Base-by-base conservation (phyloP, 2,888 invertebrate species). In the Drosophila ezoana region DNA sequence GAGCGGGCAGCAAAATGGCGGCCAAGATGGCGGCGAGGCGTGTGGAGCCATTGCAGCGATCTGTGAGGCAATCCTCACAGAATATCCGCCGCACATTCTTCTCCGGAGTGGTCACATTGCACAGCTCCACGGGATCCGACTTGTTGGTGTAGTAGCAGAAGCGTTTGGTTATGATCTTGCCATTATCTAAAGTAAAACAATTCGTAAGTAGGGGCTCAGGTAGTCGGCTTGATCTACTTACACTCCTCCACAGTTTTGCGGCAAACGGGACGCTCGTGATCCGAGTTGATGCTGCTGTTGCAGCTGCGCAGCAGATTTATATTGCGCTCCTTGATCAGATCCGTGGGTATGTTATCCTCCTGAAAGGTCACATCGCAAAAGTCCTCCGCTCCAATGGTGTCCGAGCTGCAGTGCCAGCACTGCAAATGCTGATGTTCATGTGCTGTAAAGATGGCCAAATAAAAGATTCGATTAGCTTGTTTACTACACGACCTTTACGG, bases 91-190 rank as follows among this genome's bases (percentile, higher is more conserved):
- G 75, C 8, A 90, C 89, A 70, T 81, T 91, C 61, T 89, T 90
- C 67, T 91, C 91, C 38, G 90, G 88, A 11, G 60, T 72, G 23
- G 89, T 78, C 47, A 90, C 77, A 33, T 83, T 84, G 79, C 91
- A 91, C 28, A 86, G 78, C 33, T 90, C 82, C 52, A 91, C 59
- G 0, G 90, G 79, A 68, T 92, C 91, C 16, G 91, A 90, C 56
- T 91, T 91, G 63, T 91, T 91, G 78, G 91, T 91, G 69, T 91
- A 92, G 74, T 91, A 92, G 59, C 91, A 91, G 71, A 90, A 92
- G 20, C 91, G 92, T 54, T 91, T 92, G 9, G 90, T 90, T 0
- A 90, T 67, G 0, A 68, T 57, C 48, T 90, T 86, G 44, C 91
- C 92, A 74, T 92, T 87, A 23, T 60, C 91, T 91, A 8, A 32